Conservation (phyloP, 2,797 vertebrate genomes). For the Silurus lanzhouensis region DNA sequence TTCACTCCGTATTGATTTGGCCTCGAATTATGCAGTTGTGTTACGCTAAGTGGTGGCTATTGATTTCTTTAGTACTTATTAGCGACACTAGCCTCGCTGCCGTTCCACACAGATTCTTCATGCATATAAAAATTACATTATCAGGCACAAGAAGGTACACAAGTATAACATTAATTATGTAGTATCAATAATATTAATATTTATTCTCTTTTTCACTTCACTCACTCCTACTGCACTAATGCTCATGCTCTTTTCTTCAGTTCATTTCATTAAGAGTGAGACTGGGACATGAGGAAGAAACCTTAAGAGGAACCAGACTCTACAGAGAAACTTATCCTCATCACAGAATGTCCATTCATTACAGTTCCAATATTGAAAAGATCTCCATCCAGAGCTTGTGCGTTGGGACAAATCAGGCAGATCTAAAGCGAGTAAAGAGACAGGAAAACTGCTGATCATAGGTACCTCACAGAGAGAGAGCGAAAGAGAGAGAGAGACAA, state of each 20-base stretch:
- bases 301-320: too few relatives aligned
- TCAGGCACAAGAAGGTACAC: background rate
- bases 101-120: background rate
- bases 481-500: too few relatives aligned
- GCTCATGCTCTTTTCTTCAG: background rate
- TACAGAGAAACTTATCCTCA: too few relatives aligned
- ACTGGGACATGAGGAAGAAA: too few relatives aligned
- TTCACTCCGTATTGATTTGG: slow-evolving; percentile 24
- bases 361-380: too few relatives aligned
- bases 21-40: slow-evolving; percentile 7
- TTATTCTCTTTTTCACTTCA: background rate
- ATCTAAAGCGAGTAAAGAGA: too few relatives aligned
- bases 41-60: slow-evolving; percentile 37
- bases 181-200: background rate
- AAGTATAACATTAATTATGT: background rate
- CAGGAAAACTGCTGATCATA: too few relatives aligned
- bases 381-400: too few relatives aligned
- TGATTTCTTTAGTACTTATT: slow-evolving; percentile 31
- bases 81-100: slow-evolving; percentile 5
- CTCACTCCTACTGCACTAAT: background rate
- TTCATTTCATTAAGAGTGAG: too few relatives aligned
- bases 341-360: too few relatives aligned
- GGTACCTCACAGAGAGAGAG: too few relatives aligned
- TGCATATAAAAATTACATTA: background rate
- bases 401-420: too few relatives aligned